These are phyloP conservation scores for Dolichomitus sp. DNA, from an alignment of 2,888 invertebrate species.

Conservation along the genomic window DNA sequence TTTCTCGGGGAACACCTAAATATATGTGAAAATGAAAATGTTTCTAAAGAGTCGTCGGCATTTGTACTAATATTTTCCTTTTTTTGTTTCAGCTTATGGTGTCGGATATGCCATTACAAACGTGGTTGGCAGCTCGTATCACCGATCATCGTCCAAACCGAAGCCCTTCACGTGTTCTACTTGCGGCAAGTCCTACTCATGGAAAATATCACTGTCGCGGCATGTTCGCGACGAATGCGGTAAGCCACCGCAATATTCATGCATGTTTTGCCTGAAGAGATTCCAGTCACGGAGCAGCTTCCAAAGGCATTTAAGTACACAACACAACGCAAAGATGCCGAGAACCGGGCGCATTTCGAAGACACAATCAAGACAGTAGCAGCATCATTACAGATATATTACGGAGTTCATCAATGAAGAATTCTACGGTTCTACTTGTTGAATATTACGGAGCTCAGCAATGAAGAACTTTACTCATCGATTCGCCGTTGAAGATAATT, in stretches of 20 bases:
- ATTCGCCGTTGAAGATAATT: slow-evolving; percentile 5
- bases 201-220: slow-evolving; percentile 87
- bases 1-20: not conserved
- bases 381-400: slow-evolving; percentile 10
- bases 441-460: slow-evolving; percentile 61
- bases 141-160: not conserved
- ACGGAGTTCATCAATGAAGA: slow-evolving; percentile 63
- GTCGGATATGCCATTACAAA: slow-evolving; percentile 22
- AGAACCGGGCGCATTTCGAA: slow-evolving; percentile 20
- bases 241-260: slow-evolving; percentile 82
- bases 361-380: slow-evolving; percentile 24
- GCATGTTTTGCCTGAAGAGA: slow-evolving; percentile 80
- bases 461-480: slow-evolving; percentile 18
- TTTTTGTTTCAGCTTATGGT: slow-evolving; percentile 48
- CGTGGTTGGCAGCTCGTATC: not conserved
- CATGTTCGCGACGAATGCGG: slow-evolving; percentile 86
- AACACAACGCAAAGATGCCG: slow-evolving; percentile 66
- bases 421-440: not conserved
- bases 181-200: slow-evolving; percentile 93
- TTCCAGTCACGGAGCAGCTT: slow-evolving; percentile 81
- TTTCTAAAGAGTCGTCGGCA: not conserved
- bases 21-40: not conserved
- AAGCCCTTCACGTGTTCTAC: slow-evolving; percentile 49
- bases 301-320: slow-evolving; percentile 74
- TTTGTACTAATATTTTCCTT: slow-evolving; percentile 8